phyloP scores from a whole-genome alignment of 2,797 vertebrate species.

The Melanotaenia pygmaea region DNA sequence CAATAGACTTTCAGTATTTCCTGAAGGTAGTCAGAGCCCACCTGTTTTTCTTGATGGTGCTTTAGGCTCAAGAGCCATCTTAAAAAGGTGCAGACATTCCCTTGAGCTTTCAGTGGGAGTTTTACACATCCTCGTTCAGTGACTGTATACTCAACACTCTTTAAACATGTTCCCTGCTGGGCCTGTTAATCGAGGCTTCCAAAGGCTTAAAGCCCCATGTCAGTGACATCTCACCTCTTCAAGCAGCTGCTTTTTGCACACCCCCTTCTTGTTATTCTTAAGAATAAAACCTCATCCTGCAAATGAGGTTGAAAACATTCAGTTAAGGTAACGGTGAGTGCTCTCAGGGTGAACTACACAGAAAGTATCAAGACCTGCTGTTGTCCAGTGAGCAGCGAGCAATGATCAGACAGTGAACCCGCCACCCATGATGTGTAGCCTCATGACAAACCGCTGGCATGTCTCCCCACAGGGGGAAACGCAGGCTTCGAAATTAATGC shows the following conservation, averaged over 20 bases:
- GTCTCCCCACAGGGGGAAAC: conserved; percentile 64
- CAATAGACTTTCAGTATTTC: conserved; percentile 68
- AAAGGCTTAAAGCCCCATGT: conserved; percentile 60
- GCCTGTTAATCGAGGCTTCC: conserved; percentile 75
- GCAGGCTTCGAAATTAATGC: conserved; percentile 80
- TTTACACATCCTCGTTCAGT: conserved; percentile 65
- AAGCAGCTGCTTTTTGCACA: conserved; percentile 50
- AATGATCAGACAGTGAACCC: conserved; percentile 69
- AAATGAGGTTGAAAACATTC: conserved; percentile 43
- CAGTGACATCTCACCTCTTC: conserved; percentile 66
- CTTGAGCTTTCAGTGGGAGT: conserved; percentile 70
- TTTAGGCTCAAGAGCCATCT: conserved; percentile 49
- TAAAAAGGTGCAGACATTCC: conserved; percentile 52
- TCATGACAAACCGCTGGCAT: conserved; percentile 69
- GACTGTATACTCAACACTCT: conserved; percentile 75
- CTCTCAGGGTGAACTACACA: conserved; percentile 50
- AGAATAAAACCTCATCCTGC: conserved; percentile 54
- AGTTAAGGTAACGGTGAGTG: conserved; percentile 56
- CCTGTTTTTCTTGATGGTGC: conserved; percentile 63
- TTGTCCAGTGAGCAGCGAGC: conserved; percentile 76
- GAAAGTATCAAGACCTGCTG: conserved; percentile 50
- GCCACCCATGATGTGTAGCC: conserved; percentile 70
- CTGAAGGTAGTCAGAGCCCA: conserved; percentile 68
- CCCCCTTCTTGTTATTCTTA: conserved; percentile 32
- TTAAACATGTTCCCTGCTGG: conserved; percentile 75